Base-by-base conservation (phyloP, 2,888 invertebrate genomes). In the Drepana falcataria region DNA sequence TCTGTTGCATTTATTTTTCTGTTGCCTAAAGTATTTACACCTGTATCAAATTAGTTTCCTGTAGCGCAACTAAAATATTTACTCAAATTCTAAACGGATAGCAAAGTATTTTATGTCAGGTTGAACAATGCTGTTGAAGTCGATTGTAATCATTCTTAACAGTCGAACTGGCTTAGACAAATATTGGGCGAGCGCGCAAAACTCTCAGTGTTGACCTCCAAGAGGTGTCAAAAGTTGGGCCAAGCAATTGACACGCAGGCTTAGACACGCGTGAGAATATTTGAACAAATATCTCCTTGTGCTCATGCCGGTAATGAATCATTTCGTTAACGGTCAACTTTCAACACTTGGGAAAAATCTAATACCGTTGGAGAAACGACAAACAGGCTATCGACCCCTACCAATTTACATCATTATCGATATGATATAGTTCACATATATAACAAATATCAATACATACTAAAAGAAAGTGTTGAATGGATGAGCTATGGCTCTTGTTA, bases 241-340 rank as follows among this genome's bases (percentile, higher is more conserved):
- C 76, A 68, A 76, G 79, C 82, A 82, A 85, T 82, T 85, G 87
- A 88, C 87, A 83, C 81, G 77, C 70, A 71, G 73, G 71, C 71
- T 69, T 73, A 73, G 77, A 74, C 77, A 81, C 81, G 84, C 88
- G 89, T 90, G 90, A 88, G 88, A 90, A 89, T 83, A 84, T 88
- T 84, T 87, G 81, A 82, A 87, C 87, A 90, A 88, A 86, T 81
- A 87, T 77, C 80, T 77, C 77, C 77, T 75, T 85, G 82, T 87
- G 84, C 84, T 85, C 81, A 85, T 79, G 73, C 80, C 74, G 77
- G 84, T 85, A 87, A 88, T 89, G 88, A 89, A 86, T 89, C 85
- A 89, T 88, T 85, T 85, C 77, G 77, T 83, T 85, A 89, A 87
- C 85, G 85, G 87, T 83, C 76, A 75, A 76, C 78, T 64, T 21